phyloP scores from a whole-genome alignment of 2,797 vertebrate species.

The Gorsachius magnificus region DNA sequence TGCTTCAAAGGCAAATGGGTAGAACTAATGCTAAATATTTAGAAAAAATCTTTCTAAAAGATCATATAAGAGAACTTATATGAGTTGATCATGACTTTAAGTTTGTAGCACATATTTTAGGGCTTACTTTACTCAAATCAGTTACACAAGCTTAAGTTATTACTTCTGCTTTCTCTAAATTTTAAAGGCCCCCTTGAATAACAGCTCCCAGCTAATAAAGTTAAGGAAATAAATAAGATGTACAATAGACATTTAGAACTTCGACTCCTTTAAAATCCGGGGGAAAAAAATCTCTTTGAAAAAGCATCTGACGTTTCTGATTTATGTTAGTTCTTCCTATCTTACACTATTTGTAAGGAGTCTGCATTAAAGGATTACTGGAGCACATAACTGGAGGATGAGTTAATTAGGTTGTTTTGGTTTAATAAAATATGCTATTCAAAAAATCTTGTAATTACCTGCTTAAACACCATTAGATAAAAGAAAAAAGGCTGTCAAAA shows the following conservation, averaged over 20 bases:
- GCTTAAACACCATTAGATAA: background rate
- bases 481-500: background rate
- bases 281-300: background rate
- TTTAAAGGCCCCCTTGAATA: background rate
- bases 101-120: background rate
- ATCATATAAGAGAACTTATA: background rate
- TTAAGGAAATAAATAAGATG: background rate
- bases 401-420: conserved; percentile 18
- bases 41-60: background rate
- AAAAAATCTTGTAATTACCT: background rate
- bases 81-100: background rate
- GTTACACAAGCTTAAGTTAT: background rate
- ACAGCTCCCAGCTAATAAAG: background rate
- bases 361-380: conserved; percentile 11
- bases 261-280: background rate
- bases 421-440: conserved; percentile 19
- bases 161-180: background rate
- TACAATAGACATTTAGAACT: background rate
- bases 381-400: background rate
- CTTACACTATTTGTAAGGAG: background rate
- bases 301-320: background rate
- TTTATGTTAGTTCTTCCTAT: conserved; percentile 7
- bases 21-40: background rate
- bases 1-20: background rate
- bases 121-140: background rate